These are phyloP conservation scores for Strix aluco DNA, from an alignment of 2,113 vertebrate genomes.

Conservation along the genomic window DNA sequence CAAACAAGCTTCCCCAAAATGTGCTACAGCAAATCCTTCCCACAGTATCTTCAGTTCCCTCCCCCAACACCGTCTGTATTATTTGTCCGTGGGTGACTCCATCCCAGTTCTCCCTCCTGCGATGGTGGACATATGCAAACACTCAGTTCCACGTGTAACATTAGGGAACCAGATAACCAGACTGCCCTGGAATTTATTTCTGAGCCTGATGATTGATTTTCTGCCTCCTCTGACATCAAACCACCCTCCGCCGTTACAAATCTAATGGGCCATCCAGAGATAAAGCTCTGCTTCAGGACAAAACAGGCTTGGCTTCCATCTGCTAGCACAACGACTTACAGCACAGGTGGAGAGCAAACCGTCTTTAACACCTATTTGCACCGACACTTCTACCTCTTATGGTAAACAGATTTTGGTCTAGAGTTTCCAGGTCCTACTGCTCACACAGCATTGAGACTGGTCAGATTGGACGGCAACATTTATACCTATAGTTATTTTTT, in stretches of 20 bases:
- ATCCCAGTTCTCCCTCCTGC: background rate
- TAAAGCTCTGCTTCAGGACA: background rate
- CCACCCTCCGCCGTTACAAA: background rate
- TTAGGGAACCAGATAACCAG: background rate
- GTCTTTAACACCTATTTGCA: accelerated
- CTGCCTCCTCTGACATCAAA: background rate
- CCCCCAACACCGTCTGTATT: no score
- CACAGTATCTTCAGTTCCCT: background rate
- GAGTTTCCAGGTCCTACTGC: background rate
- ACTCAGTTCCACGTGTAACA: no score
- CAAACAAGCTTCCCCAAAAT: background rate
- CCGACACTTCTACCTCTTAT: background rate
- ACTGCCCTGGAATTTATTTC: background rate
- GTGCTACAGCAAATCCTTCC: background rate
- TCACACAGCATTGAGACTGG: background rate
- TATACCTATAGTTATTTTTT: no score
- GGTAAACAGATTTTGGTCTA: background rate
- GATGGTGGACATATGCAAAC: accelerated
- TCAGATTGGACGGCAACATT: background rate
- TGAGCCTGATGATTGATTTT: background rate
- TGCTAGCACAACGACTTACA: background rate
- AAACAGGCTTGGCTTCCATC: background rate
- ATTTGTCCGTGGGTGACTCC: background rate
- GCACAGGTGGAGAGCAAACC: background rate
- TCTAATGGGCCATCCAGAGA: background rate